phyloP scores from a whole-genome alignment of 2,888 invertebrate genomes.

The Tenthredo amoena region DNA sequence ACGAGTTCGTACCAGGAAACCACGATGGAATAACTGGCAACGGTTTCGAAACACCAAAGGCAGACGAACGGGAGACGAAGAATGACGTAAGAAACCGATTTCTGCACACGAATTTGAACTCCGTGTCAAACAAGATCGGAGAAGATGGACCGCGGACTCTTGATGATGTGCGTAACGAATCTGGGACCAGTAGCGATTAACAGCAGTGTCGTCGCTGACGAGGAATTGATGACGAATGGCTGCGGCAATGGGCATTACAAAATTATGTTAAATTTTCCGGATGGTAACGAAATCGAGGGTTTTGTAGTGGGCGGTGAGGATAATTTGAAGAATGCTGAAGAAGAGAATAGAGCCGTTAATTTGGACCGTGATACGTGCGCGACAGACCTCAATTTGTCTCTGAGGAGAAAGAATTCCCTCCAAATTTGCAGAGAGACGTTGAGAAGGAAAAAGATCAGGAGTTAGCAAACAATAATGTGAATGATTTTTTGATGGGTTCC shows the following conservation, averaged over 20 bases:
- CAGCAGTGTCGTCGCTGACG: neutral
- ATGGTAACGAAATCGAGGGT: slow-evolving; percentile 24
- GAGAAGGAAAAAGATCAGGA: neutral
- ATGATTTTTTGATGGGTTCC: neutral
- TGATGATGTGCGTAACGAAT: neutral
- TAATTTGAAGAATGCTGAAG: neutral
- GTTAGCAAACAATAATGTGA: neutral
- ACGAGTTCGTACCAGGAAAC: neutral
- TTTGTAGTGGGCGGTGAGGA: neutral
- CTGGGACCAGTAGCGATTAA: neutral
- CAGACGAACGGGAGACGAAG: neutral
- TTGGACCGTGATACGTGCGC: slow-evolving; percentile 21
- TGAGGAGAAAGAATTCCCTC: neutral
- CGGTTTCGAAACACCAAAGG: neutral
- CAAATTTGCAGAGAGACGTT: neutral
- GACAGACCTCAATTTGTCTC: slow-evolving; percentile 28
- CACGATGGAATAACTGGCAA: neutral
- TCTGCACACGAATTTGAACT: neutral
- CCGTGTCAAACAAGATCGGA: neutral
- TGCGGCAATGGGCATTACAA: neutral
- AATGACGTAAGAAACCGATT: neutral
- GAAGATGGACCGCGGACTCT: neutral
- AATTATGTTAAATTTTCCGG: slow-evolving; percentile 17
- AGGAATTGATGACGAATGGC: neutral
- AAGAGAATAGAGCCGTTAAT: slow-evolving; percentile 12